A percentile compares a stretch with the other conserved stretches of the same genome.
Conservation (phyloP, 2,888 invertebrate species). For the Aphrophora alni region DNA sequence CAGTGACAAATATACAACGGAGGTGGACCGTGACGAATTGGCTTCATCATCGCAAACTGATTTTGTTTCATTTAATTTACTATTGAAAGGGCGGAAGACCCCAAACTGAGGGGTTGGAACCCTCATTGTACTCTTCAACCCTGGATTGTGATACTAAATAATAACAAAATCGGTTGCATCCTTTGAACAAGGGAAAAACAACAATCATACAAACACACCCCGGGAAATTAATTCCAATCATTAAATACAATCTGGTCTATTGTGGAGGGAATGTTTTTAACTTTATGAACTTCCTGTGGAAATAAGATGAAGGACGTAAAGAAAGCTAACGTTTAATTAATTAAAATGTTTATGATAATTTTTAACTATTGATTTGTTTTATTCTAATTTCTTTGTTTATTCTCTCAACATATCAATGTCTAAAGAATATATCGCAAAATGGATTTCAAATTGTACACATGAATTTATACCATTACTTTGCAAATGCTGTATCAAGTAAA, state of each 20-base stretch:
- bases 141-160: not conserved
- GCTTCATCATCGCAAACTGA: slow-evolving; percentile 21
- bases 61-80: slow-evolving; percentile 38
- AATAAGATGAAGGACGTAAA: no score
- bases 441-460: no score
- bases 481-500: no score
- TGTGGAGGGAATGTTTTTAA: not conserved
- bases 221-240: not conserved
- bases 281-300: not conserved
- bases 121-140: not conserved
- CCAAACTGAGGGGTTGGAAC: slow-evolving; percentile 20
- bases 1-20: not conserved
- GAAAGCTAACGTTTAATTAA: no score
- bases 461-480: no score
- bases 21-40: not conserved
- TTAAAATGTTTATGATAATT: no score
- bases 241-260: not conserved
- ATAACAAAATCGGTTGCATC: not conserved
- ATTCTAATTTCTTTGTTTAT: no score
- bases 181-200: no score
- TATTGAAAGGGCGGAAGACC: slow-evolving; percentile 38
- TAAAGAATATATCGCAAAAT: no score
- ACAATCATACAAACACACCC: not conserved
- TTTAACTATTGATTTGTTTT: no score
- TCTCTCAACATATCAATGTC: no score